phyloP scores from a whole-genome alignment of 2,888 invertebrate species.

The Linnaemya vulpina region DNA sequence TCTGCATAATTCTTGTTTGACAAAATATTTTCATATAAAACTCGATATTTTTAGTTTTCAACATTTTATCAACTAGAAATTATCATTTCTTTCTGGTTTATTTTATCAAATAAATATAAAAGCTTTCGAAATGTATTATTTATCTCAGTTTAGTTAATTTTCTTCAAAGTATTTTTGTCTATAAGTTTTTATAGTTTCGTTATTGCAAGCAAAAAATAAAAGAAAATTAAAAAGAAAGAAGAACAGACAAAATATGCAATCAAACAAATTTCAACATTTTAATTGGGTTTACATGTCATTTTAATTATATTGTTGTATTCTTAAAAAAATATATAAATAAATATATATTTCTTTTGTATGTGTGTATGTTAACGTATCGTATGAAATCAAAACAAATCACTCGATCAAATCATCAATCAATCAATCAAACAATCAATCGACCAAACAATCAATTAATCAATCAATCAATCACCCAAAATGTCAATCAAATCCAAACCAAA shows the following conservation, averaged over 20 bases:
- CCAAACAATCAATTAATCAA: constrained; percentile 56
- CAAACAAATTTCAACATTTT: constrained; percentile 36
- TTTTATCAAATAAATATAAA: not conserved
- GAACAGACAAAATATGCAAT: constrained; percentile 9
- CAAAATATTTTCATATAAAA: not conserved
- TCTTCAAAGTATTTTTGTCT: not conserved
- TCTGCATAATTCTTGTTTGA: constrained; percentile 41
- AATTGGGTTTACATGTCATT: constrained; percentile 68
- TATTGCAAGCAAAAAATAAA: constrained; percentile 41
- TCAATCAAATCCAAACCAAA: constrained; percentile 39
- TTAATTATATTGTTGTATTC: constrained; percentile 66
- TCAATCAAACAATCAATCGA: constrained; percentile 53
- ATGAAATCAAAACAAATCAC: constrained; percentile 66
- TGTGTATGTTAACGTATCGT: constrained; percentile 69
- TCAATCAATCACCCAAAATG: constrained; percentile 55
- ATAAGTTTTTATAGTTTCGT: constrained; percentile 25
- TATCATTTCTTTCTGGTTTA: not conserved
- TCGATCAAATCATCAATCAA: constrained; percentile 65
- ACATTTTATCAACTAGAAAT: not conserved
- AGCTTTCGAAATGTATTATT: not conserved
- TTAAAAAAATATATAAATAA: constrained; percentile 59
- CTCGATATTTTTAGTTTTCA: constrained; percentile 1
- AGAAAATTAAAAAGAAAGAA: constrained; percentile 15
- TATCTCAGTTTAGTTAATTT: not conserved
- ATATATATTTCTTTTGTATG: constrained; percentile 62